Evolutionary conservation across 2,888 invertebrate genomes (phyloP).

Genomic region (Orchestes rusci): DNA sequence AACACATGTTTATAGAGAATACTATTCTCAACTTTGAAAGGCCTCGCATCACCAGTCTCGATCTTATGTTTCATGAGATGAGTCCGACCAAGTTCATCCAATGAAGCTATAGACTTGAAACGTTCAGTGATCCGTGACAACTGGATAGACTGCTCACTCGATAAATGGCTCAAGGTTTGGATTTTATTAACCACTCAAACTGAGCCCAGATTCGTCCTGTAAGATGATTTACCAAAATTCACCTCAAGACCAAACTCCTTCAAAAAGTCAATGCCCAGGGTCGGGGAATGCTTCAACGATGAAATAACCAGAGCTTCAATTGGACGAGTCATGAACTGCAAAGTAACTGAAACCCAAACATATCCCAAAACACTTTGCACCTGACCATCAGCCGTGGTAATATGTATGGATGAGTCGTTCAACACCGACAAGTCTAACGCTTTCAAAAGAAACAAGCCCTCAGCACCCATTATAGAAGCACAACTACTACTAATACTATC

Average conservation of each 20-base stretch:
- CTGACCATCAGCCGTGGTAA: constrained; percentile 8
- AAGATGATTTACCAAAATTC: constrained; percentile 2
- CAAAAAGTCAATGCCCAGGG: constrained; percentile 12
- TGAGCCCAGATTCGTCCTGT: background rate
- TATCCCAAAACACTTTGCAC: constrained; percentile 2
- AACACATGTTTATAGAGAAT: constrained; percentile 22
- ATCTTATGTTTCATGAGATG: constrained; percentile 4
- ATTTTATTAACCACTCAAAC: background rate
- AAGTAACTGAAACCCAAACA: constrained; percentile 6
- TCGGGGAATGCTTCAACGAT: background rate
- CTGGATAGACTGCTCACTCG: background rate
- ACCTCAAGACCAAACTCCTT: too few relatives aligned
- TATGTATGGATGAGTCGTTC: constrained; percentile 1
- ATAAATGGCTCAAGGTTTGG: background rate
- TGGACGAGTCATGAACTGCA: constrained; percentile 3
- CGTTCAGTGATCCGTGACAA: background rate
- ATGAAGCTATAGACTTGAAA: constrained; percentile 2
- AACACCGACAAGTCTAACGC: background rate
- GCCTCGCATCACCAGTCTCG: constrained; percentile 14
- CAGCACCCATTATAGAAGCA: constrained; percentile 3
- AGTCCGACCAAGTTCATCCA: constrained; percentile 12
- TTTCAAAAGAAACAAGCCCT: constrained; percentile 1
- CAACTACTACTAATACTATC: background rate
- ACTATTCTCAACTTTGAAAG: constrained; percentile 20
- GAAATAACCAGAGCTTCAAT: constrained; percentile 9